Evolutionary conservation across 1,140 invertebrate genomes (phyloP).

Genomic region (Drosophila sp.): DNA sequence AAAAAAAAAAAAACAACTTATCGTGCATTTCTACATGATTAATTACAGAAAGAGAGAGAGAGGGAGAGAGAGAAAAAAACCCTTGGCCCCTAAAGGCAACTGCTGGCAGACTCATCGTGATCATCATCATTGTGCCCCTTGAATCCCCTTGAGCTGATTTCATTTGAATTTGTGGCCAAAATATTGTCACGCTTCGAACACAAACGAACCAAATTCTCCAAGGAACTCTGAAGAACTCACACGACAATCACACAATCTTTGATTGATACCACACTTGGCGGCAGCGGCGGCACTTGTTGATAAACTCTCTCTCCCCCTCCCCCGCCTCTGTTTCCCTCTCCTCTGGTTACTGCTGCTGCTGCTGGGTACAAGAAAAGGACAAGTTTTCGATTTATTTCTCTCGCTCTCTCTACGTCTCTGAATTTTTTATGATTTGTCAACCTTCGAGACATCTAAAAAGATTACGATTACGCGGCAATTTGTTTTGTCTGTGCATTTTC

Average conservation of each 20-base stretch:
- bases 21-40: slow-evolving; percentile 47
- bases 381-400: slow-evolving; percentile 55
- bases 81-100: slow-evolving; percentile 14
- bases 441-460: slow-evolving; percentile 42
- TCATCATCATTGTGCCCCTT: slow-evolving; percentile 2
- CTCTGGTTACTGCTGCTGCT: background rate
- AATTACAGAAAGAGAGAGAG: slow-evolving; percentile 25
- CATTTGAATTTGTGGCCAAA: slow-evolving; percentile 72
- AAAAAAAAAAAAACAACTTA: slow-evolving; percentile 23
- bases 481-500: slow-evolving; percentile 62
- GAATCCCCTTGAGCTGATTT: slow-evolving; percentile 48
- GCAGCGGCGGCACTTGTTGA: slow-evolving; percentile 70
- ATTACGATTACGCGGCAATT: slow-evolving; percentile 72
- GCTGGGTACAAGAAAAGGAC: slow-evolving; percentile 25
- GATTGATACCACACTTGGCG: slow-evolving; percentile 68
- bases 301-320: slow-evolving; percentile 32
- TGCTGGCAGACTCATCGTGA: background rate
- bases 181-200: slow-evolving; percentile 76
- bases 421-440: slow-evolving; percentile 47
- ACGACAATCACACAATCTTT: slow-evolving; percentile 41
- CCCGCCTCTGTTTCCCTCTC: background rate
- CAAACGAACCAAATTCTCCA: slow-evolving; percentile 45
- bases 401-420: background rate
- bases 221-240: slow-evolving; percentile 43
- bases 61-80: slow-evolving; percentile 10